Evolutionary conservation across 64 coral and sea anemone species (phyloP).

Genomic region (Hydrozoanthus tunicans): DNA sequence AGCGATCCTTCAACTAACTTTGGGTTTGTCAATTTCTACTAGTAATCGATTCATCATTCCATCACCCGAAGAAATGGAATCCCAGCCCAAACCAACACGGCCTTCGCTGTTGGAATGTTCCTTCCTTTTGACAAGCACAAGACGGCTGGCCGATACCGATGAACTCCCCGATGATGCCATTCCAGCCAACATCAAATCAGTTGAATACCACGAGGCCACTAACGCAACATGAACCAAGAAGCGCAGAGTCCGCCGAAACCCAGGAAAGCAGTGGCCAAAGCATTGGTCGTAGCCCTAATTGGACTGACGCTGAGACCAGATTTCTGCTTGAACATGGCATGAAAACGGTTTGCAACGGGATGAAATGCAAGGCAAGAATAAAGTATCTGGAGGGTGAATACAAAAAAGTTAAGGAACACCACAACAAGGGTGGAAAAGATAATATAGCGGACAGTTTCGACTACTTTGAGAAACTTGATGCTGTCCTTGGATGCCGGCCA

Average conservation of each 20-base stretch:
- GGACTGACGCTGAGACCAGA: constrained; percentile 1
- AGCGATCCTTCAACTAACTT: not conserved
- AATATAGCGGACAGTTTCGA: not conserved
- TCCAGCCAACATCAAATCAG: not conserved
- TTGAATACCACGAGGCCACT: not conserved
- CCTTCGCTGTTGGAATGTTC: constrained; percentile 19
- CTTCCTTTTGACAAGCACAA: not conserved
- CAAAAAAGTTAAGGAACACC: not conserved
- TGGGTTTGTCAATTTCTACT: not conserved
- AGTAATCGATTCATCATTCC: constrained; percentile 35
- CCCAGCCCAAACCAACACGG: not conserved
- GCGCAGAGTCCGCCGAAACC: not conserved
- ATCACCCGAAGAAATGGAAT: constrained; percentile 46
- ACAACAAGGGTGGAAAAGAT: constrained; percentile 1
- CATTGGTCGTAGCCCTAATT: not conserved
- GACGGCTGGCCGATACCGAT: not conserved
- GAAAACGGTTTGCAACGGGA: not conserved
- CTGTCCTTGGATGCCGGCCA: constrained; percentile 13
- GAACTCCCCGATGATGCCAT: not conserved
- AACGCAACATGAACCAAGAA: constrained; percentile 15
- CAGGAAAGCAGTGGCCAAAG: not conserved
- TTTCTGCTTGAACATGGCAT: not conserved
- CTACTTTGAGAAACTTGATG: constrained; percentile 20
- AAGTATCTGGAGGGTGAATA: not conserved
- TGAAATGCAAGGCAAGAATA: not conserved